Base-by-base conservation (phyloP, 2,797 vertebrate species). In the Rhinoraja longicauda region DNA sequence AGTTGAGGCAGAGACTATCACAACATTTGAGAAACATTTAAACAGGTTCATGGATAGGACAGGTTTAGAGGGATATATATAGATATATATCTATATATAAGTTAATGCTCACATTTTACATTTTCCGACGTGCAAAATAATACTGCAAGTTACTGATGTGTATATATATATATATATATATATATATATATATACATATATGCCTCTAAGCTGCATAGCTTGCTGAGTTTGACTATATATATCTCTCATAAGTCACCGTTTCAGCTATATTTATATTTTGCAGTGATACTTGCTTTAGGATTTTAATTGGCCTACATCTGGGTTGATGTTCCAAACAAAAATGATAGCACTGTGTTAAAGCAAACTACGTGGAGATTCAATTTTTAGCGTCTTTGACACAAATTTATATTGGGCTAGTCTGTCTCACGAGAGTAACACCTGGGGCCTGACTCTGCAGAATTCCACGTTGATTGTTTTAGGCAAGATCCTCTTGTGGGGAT, bases 391-490 rank as follows among this genome's bases (percentile, higher is more conserved):
- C 84, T 67, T 88, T 88, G 59, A 67, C 84, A 67, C n/a, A 67
- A 86, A 88, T 88, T 88, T 88, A 88, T 88, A 88, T 67, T 19
- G 84, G 84, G n/a, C 84, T 64, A 88, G 84, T 67, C 62, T 88
- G 59, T 19, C 84, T 36, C 62, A 36, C 32, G 84, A 36, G 84
- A 88, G n/a, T 36, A 6, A 15, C 84, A 88, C 84, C 32, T 88
- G 84, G 84, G 84, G 1, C n/a, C 62, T 88, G 84, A 67, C n/a
- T 88, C 84, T 36, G 62, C 84, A 88, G 84, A 67, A 64, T 36
- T 36, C n/a, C 62, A 67, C n/a, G 67, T 67, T 19, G 36, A 88
- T 88, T 67, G 84, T 88, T 88, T 73, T 67, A 36, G 62, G 59
- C 62, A 88, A 26, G 26, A 82, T 26, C 26, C 53, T 57, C 0